Conservation (phyloP, 2,888 invertebrate species). For the Drosophila eohydei region DNA sequence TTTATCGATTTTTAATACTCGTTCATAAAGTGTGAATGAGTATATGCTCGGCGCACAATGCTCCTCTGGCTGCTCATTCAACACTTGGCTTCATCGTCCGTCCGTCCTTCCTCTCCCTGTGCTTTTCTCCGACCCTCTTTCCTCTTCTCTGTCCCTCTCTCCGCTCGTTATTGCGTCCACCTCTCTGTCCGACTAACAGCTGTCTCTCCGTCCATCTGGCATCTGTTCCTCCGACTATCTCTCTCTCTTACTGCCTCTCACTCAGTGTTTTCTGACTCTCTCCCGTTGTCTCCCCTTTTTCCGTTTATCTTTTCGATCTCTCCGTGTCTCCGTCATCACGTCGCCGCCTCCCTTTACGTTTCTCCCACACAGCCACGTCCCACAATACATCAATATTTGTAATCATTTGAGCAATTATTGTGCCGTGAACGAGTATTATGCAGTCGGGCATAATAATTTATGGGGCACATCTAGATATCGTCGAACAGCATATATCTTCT, state of each 20-base stretch:
- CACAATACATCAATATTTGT: not conserved
- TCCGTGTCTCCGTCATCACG: not conserved
- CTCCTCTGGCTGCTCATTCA: not conserved
- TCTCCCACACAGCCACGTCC: not conserved
- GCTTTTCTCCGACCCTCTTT: no score
- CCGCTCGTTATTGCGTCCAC: not conserved
- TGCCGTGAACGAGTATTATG: not conserved
- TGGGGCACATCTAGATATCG: not conserved
- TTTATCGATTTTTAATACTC: conserved; percentile 63
- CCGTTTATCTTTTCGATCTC: not conserved
- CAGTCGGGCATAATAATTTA: conserved; percentile 4
- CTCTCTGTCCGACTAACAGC: no score
- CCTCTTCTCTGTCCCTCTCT: no score
- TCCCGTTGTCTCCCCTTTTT: not conserved
- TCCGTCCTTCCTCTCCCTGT: no score
- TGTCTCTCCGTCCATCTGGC: no score
- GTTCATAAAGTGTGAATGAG: not conserved
- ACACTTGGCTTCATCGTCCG: not conserved
- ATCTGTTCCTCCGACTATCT: no score
- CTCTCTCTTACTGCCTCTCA: no score
- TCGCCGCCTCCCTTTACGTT: not conserved
- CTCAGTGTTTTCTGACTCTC: not conserved
- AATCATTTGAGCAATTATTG: not conserved
- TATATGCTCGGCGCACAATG: not conserved
- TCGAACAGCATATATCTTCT: not conserved